Evolutionary conservation across 2,113 vertebrate genomes (phyloP).

Genomic region (Rhea americana): DNA sequence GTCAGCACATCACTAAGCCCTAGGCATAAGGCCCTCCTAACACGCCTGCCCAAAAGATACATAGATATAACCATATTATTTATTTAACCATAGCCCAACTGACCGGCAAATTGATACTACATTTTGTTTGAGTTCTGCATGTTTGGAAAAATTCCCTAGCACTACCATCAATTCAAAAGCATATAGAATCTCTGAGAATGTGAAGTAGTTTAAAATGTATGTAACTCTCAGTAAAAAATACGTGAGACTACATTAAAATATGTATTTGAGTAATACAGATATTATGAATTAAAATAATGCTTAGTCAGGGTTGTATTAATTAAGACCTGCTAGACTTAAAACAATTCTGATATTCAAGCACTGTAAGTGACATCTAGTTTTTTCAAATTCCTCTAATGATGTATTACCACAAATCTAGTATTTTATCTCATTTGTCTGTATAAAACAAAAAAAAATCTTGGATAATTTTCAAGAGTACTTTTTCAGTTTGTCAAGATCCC

Average conservation of each 20-base stretch:
- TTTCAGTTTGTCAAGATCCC: not conserved
- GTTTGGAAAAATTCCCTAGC: not conserved
- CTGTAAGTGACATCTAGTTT: not conserved
- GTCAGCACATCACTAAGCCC: not conserved
- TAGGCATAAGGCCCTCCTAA: not conserved
- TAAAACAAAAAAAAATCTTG: not conserved
- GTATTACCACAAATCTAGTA: not conserved
- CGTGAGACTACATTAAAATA: not conserved
- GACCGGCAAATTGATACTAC: not conserved
- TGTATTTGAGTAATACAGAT: not conserved
- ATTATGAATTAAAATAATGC: not conserved
- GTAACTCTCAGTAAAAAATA: not conserved
- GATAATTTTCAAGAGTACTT: not conserved
- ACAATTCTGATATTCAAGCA: not conserved
- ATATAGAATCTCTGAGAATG: not conserved
- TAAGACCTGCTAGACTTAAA: not conserved
- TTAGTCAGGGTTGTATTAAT: not conserved
- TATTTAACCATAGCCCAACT: not conserved
- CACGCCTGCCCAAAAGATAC: not conserved
- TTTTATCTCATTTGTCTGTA: not conserved
- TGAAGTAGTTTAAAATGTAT: not conserved
- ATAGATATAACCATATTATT: not conserved
- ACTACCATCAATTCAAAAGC: not conserved
- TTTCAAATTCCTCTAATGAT: not conserved
- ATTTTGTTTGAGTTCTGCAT: not conserved